phyloP scores from a whole-genome alignment of 2,888 invertebrate genomes.

The Mimumesa dahlbomi region DNA sequence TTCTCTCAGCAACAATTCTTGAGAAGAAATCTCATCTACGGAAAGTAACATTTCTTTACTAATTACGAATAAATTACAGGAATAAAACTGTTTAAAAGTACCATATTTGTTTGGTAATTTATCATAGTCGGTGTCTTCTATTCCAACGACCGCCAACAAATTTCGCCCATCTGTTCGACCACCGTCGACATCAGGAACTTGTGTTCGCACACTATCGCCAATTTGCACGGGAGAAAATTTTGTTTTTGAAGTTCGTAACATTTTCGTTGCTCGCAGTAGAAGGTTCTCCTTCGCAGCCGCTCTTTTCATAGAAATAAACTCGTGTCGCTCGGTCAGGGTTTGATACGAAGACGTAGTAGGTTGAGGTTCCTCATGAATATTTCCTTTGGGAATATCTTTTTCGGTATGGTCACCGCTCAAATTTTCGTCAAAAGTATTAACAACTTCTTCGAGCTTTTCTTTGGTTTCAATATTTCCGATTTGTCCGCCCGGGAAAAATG shows the following conservation, averaged over 20 bases:
- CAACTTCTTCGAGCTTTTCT: conserved; percentile 56
- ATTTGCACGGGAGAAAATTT: conserved; percentile 56
- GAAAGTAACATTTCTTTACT: conserved; percentile 62
- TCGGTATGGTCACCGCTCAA: conserved; percentile 51
- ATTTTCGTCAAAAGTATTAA: conserved; percentile 59
- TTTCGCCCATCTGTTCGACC: conserved; percentile 60
- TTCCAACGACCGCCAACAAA: conserved; percentile 59
- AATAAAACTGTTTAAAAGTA: conserved; percentile 29
- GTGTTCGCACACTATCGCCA: conserved; percentile 56
- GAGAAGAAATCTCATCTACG: conserved; percentile 52
- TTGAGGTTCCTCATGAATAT: conserved; percentile 40
- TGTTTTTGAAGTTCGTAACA: conserved; percentile 63
- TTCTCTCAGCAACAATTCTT: conserved; percentile 59
- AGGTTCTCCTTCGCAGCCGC: conserved; percentile 47
- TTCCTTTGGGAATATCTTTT: conserved; percentile 38
- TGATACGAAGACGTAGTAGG: conserved; percentile 49
- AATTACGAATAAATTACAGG: conserved; percentile 53
- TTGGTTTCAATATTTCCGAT: conserved; percentile 63
- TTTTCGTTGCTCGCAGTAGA: conserved; percentile 49
- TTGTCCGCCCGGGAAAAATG: conserved; percentile 56
- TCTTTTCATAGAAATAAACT: conserved; percentile 48
- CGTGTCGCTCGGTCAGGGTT: conserved; percentile 49
- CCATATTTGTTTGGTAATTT: conserved; percentile 56
- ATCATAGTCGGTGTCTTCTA: conserved; percentile 60
- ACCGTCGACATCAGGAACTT: conserved; percentile 57